These are phyloP conservation scores for Drosophila nikananu DNA, from an alignment of 1,140 invertebrate species.

Conservation along the genomic window DNA sequence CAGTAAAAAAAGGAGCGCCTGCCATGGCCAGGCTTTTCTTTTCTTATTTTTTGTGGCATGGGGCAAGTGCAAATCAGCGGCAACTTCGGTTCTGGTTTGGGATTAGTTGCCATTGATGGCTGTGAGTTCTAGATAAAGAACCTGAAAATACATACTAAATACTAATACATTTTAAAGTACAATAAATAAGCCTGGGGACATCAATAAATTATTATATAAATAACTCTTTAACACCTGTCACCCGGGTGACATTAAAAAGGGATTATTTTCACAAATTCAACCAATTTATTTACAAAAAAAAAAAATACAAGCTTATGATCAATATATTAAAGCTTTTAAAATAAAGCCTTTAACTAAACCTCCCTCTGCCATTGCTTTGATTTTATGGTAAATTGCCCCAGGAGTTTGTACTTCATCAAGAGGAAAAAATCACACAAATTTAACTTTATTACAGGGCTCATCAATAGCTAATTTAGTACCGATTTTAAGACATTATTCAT, in stretches of 20 bases:
- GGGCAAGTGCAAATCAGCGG: constrained; percentile 10
- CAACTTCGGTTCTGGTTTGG: constrained; percentile 23
- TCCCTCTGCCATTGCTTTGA: too few relatives aligned
- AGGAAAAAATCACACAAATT: neutral
- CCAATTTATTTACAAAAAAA: neutral
- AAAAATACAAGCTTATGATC: too few relatives aligned
- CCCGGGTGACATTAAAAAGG: neutral
- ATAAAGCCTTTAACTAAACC: neutral
- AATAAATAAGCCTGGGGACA: neutral
- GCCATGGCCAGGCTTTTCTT: neutral
- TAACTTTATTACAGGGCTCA: neutral
- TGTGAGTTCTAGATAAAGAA: neutral
- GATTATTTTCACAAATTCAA: neutral
- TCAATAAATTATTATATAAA: neutral
- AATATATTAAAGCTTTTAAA: neutral
- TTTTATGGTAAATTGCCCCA: neutral
- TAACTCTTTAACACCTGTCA: neutral
- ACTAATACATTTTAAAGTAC: neutral
- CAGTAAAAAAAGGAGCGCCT: neutral
- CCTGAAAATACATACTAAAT: too few relatives aligned
- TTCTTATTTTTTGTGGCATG: neutral
- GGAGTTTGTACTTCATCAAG: neutral
- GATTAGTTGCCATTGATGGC: constrained; percentile 3
- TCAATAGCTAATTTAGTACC: neutral
- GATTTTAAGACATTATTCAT: neutral